Evolutionary conservation across 2,888 invertebrate species (phyloP).

Genomic region (Xestia sexstrigata): DNA sequence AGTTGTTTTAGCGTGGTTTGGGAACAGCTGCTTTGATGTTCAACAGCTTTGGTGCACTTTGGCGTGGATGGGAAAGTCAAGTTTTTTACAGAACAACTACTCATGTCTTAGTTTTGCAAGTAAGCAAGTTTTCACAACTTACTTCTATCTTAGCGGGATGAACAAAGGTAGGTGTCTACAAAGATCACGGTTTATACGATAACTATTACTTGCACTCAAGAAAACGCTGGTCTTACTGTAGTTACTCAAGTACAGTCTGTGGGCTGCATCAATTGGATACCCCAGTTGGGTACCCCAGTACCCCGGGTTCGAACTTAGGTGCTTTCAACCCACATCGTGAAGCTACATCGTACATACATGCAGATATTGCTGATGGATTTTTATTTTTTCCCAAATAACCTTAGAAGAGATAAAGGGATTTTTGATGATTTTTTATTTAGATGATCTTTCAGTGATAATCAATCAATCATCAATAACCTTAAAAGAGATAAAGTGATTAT

Average conservation of each 20-base stretch:
- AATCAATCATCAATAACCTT: too few relatives aligned
- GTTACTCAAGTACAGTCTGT: neutral
- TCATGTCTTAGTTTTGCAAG: neutral
- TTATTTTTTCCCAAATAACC: neutral
- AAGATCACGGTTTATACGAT: neutral
- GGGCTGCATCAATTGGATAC: too few relatives aligned
- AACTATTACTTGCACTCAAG: neutral
- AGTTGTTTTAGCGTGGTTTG: conserved; percentile 19
- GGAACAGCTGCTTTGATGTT: conserved; percentile 29
- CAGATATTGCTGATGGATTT: neutral
- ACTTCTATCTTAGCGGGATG: neutral
- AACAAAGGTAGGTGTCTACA: neutral
- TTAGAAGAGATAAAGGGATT: neutral
- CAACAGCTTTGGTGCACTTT: conserved; percentile 26
- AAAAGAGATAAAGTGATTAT: neutral
- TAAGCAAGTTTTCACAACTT: neutral
- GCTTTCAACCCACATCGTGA: too few relatives aligned
- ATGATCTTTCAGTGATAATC: too few relatives aligned
- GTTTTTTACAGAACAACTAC: conserved; percentile 2
- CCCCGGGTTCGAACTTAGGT: too few relatives aligned
- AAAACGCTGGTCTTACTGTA: neutral
- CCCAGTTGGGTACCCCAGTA: too few relatives aligned
- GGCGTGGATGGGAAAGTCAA: neutral
- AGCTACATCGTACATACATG: neutral
- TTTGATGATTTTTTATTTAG: too few relatives aligned